Percentiles rank a stretch among this genome's conserved stretches.
phyloP scores from a whole-genome alignment of 2,113 vertebrate species.

The cattle (Bos taurus) region DNA sequence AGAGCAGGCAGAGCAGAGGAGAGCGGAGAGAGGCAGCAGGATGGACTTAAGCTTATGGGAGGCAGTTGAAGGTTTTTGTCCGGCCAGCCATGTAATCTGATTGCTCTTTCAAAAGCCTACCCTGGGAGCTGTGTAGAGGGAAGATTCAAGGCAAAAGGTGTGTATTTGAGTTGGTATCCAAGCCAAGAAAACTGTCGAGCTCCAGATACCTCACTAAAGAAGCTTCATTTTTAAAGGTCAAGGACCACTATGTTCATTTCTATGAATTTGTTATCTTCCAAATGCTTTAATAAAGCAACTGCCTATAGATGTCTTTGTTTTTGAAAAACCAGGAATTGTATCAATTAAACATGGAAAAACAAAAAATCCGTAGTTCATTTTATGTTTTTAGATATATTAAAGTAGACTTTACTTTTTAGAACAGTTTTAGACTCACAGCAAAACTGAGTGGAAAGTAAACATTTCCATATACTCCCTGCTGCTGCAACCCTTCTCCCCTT shows the following conservation, averaged over 20 bases:
- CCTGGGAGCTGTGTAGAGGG: not conserved
- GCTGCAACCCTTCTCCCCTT: accelerated
- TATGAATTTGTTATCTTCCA: slow-evolving; percentile 24
- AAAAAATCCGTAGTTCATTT: not conserved
- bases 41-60: not conserved
- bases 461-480: not conserved
- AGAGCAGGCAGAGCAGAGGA: not conserved
- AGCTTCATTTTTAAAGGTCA: not conserved
- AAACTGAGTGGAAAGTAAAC: not conserved
- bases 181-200: not conserved
- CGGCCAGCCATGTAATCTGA: not conserved
- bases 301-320: not conserved
- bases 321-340: slow-evolving; percentile 9
- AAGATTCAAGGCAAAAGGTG: not conserved
- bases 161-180: not conserved
- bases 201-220: not conserved
- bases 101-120: not conserved
- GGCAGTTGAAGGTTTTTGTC: not conserved
- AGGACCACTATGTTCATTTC: not conserved
- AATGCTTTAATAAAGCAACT: not conserved
- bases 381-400: not conserved
- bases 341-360: not conserved
- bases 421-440: not conserved
- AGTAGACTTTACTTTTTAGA: not conserved
- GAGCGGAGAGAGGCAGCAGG: not conserved